A percentile compares a stretch with the other conserved stretches of the same genome.
phyloP scores from a whole-genome alignment of 2,888 invertebrate genomes.

The Orthosia cruda region DNA sequence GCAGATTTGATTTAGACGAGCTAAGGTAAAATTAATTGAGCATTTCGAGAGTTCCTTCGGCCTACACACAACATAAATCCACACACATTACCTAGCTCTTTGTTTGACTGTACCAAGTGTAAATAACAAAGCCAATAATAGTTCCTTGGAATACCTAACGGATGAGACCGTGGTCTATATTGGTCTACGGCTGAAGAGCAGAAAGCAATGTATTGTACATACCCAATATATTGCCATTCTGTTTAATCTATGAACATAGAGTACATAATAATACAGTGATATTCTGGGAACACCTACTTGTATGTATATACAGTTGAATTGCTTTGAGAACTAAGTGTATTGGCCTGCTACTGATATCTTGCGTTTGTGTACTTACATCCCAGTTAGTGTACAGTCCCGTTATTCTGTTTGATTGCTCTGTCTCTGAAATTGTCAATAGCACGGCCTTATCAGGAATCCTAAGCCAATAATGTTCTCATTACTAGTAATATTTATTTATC shows the following conservation, averaged over 20 bases:
- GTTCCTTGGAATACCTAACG: neutral
- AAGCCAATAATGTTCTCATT: too few species aligned
- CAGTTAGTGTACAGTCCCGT: neutral
- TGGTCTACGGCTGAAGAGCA: neutral
- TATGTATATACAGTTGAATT: conserved; percentile 6
- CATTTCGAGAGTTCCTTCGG: too few species aligned
- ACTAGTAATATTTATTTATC: too few species aligned
- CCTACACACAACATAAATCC: too few species aligned
- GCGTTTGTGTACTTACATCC: neutral
- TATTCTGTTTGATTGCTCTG: neutral
- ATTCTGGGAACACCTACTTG: conserved; percentile 10
- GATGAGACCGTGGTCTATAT: neutral
- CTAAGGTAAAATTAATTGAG: too few species aligned
- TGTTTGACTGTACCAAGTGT: too few species aligned
- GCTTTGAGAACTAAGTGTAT: conserved; percentile 1
- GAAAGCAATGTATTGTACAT: neutral
- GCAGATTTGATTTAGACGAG: too few species aligned
- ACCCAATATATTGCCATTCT: conserved; percentile 9
- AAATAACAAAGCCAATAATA: neutral
- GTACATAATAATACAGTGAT: neutral
- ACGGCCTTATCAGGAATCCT: too few species aligned
- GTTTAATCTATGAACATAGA: conserved; percentile 15
- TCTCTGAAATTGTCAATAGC: too few species aligned
- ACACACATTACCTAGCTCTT: too few species aligned
- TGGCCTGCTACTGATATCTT: neutral